phyloP scores from a whole-genome alignment of 2,888 invertebrate species.

The Tholera decimalis region DNA sequence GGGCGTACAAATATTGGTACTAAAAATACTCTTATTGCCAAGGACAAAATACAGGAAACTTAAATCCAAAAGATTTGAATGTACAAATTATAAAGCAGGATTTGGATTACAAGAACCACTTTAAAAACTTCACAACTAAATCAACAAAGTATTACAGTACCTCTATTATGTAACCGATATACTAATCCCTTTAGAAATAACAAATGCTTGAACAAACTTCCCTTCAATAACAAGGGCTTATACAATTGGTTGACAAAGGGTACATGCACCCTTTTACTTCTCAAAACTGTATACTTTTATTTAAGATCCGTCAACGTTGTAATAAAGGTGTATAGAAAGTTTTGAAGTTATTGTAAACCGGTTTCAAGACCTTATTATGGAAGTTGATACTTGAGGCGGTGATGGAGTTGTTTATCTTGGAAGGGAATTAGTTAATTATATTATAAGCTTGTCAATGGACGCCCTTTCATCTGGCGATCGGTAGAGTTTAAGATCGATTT shows the following conservation, averaged over 20 bases:
- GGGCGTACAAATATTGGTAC: not conserved
- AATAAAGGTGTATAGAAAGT: slow-evolving; percentile 61
- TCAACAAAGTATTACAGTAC: slow-evolving; percentile 43
- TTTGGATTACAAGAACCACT: slow-evolving; percentile 7
- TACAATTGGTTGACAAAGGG: slow-evolving; percentile 55
- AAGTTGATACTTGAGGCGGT: slow-evolving; percentile 56
- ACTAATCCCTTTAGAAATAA: slow-evolving; percentile 61
- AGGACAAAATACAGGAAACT: not conserved
- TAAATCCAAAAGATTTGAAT: not conserved
- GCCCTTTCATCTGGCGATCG: not conserved
- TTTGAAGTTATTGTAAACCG: slow-evolving; percentile 46
- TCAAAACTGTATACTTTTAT: slow-evolving; percentile 48
- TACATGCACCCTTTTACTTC: slow-evolving; percentile 39
- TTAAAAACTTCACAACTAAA: slow-evolving; percentile 23
- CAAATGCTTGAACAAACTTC: slow-evolving; percentile 54
- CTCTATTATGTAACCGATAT: slow-evolving; percentile 54
- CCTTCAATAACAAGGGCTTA: slow-evolving; percentile 34
- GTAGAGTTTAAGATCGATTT: not conserved
- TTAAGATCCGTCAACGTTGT: slow-evolving; percentile 48
- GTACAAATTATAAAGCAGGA: not conserved
- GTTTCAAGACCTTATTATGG: slow-evolving; percentile 51
- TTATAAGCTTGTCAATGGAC: slow-evolving; percentile 13
- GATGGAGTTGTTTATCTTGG: slow-evolving; percentile 45
- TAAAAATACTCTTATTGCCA: not conserved
- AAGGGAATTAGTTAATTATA: slow-evolving; percentile 37